Evolutionary conservation across 2,797 vertebrate genomes (phyloP), one percentile per base, ranked within the genome.

Genomic region (Etheostoma perlongum): DNA sequence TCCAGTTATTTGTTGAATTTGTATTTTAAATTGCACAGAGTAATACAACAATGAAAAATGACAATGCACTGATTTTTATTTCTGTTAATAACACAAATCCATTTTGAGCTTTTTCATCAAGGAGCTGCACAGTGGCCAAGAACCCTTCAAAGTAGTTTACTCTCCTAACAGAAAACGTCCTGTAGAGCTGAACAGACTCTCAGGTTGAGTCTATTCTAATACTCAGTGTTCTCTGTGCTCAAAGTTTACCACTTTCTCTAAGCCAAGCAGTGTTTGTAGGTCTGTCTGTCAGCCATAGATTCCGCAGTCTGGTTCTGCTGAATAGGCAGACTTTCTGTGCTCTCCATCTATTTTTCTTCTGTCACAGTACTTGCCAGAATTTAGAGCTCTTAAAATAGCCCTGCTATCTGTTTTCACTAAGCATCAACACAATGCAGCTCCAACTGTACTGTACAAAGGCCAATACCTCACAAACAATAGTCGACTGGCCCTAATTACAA

Each of bases 371-470:
- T 70, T 84, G 67, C 82, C 85, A 92, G 78, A 86, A 58, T 74
- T 73, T 47, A 65, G 67, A 76, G 72, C 76, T 85, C 76, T 68
- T 78, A 83, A 86, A 91, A 85, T 84, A 89, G 66, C 62, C 15
- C 30, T 4, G 1, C 67, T 85, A 67, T 88, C 76, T 83, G 84
- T 86, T 85, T 89, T 74, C 70, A 77, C 78, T 68, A 19, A 65
- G 70, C 40, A 3, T 84, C 82, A 75, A 82, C 71, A 80, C 74
- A 74, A 66, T 55, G 67, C 77, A 61, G 55, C 59, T 81, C 72
- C 55, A 64, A 79, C 15, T 73, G 58, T 46, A 79, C 15, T 73
- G 58, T 46, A 58, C 51, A 80, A 73, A 72, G 72, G 83, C 81
- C 74, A 75, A 33, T 48, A 64, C 79, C 47, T 79, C 55, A 30